These are phyloP conservation scores for Acyrthosiphon pisum DNA, from an alignment of 1,140 invertebrate genomes.

Conservation along the genomic window DNA sequence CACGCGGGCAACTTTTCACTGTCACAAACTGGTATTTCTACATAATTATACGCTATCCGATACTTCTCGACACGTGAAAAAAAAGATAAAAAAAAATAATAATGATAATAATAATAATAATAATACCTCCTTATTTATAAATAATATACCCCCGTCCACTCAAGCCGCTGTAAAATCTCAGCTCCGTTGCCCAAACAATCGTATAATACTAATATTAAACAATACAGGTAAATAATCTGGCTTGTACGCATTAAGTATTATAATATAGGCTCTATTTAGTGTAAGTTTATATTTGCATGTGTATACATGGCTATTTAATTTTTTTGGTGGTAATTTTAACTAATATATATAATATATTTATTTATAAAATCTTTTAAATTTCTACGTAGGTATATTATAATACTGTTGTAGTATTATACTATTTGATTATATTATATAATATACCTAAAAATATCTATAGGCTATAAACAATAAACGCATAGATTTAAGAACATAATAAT, in stretches of 20 bases:
- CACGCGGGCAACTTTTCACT: conserved; percentile 52
- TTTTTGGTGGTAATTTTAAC: background rate
- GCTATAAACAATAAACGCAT: background rate
- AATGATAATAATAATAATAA: conserved; percentile 31
- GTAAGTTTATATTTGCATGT: background rate
- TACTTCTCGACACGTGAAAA: conserved; percentile 49
- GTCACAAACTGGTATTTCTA: conserved; percentile 57
- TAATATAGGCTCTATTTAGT: background rate
- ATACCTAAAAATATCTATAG: background rate
- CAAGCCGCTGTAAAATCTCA: background rate
- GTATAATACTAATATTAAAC: background rate
- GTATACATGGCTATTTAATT: background rate
- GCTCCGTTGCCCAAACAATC: conserved; percentile 7
- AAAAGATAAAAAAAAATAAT: background rate
- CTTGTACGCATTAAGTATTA: background rate
- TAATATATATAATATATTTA: background rate
- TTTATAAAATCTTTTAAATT: background rate
- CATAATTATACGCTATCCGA: conserved; percentile 56
- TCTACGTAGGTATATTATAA: background rate
- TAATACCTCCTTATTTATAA: conserved; percentile 52
- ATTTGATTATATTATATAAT: background rate
- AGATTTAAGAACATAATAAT: background rate
- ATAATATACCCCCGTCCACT: conserved; percentile 26
- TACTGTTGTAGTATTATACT: background rate
- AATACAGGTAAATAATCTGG: background rate